A percentile compares a stretch with the other conserved stretches of the same genome.
Conservation (phyloP, 92 coral and sea anemone genomes). For the Porites rus region DNA sequence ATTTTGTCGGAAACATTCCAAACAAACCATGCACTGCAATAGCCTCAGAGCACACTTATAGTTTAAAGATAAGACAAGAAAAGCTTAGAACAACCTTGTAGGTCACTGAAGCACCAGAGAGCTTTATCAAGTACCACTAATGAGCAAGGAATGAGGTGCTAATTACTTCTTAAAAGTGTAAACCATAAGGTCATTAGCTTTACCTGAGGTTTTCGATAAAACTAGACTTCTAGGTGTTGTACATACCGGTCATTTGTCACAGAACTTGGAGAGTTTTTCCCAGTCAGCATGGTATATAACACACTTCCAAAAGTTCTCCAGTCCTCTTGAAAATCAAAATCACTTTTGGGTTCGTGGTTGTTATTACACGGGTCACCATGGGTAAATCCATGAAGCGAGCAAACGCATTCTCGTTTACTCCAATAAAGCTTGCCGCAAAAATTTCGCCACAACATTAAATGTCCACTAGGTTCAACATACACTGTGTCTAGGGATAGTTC, state of each 20-base stretch:
- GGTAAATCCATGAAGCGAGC: constrained; percentile 63
- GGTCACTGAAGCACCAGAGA: background rate
- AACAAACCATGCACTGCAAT: background rate
- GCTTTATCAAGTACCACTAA: background rate
- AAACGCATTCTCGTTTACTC: constrained; percentile 82
- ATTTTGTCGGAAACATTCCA: background rate
- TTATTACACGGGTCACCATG: constrained; percentile 72
- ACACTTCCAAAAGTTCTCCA: constrained; percentile 65
- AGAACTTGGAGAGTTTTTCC: constrained; percentile 26
- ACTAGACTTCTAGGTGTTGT: background rate
- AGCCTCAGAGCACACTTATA: background rate
- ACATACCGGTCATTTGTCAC: constrained; percentile 30
- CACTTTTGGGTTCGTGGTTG: constrained; percentile 42
- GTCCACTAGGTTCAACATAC: constrained; percentile 77
- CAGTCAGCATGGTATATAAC: constrained; percentile 52
- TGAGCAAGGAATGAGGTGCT: background rate
- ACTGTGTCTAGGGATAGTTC: constrained; percentile 82
- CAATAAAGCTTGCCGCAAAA: constrained; percentile 91
- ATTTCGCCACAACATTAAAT: constrained; percentile 83
- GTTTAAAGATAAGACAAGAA: background rate
- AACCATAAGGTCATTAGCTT: background rate
- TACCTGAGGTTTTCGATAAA: background rate
- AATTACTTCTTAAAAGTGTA: background rate
- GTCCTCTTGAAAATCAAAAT: constrained; percentile 53
- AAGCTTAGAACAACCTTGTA: background rate